Evolutionary conservation across 2,797 vertebrate species (phyloP), one percentile per base, ranked within the genome.

Genomic region (Oceanodroma leucorhoa): DNA sequence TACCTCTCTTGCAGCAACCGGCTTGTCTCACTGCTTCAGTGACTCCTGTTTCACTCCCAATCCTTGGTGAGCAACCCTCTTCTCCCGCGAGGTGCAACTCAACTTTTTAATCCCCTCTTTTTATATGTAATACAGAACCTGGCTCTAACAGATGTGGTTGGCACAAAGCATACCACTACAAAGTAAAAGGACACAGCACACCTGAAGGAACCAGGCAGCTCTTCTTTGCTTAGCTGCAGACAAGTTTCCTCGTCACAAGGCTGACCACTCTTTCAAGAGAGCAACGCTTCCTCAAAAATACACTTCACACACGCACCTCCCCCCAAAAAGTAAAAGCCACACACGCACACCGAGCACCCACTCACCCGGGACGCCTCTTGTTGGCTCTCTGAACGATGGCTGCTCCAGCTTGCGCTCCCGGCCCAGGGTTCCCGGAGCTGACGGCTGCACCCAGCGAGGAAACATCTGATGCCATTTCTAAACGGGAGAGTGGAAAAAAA

Each of bases 281-380:
- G 1, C 30, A 7, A 9, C 1, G 6, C 29, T 45, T 15, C 60
- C 79, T 9, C 85, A 14, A 6, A 55, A 61, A 16, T 2, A 11
- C 9, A 1, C 20, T 62, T 66, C 5, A 2, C 8, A 2, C 57
- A 3, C 65, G 12, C 10, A 3, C 10, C 8, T 4, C 30, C 7
- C 51, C 8, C 18, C 2, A 4, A 7, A 27, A 36, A 30, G 8
- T 2, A 17, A 13, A 41, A 10, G 2, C 9, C 36, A 8, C 46
- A 7, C 46, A 14, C 2, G 7, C 40, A 2, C 15, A 1, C 30
- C 7, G 19, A 30, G 43, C 38, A 9, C 55, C 10, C 17, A 90
- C 99, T 98, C 97, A 99, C 99, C 96, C 96, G 1, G 99, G 97
- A 51, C 98, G 97, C 75, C 99, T 98, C 96, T 99, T 99, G 97